These are phyloP conservation scores for Nymphicus hollandicus DNA, from an alignment of 2,113 vertebrate species.

Conservation along the genomic window DNA sequence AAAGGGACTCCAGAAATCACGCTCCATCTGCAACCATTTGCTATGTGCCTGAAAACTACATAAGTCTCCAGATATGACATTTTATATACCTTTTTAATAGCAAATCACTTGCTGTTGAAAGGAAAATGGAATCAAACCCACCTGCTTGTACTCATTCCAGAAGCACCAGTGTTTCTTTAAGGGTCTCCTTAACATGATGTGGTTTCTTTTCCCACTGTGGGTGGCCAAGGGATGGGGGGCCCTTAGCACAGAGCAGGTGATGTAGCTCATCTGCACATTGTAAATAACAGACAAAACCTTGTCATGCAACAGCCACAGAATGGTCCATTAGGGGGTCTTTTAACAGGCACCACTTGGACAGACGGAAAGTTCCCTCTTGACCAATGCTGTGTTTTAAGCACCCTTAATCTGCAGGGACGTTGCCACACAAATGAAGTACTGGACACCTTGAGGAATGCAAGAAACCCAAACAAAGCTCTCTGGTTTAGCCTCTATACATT, in stretches of 20 bases:
- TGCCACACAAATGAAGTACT: neutral
- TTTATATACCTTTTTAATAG: neutral
- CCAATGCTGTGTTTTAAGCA: neutral
- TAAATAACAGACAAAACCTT: neutral
- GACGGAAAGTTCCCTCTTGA: neutral
- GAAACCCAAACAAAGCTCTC: neutral
- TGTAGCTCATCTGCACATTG: neutral
- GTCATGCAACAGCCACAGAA: neutral
- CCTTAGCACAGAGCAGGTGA: neutral
- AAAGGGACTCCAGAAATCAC: neutral
- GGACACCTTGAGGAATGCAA: neutral
- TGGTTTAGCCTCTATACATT: neutral
- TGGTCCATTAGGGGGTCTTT: neutral
- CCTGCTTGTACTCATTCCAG: neutral
- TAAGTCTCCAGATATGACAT: neutral
- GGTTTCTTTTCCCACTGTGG: accelerated
- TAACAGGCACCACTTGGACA: neutral
- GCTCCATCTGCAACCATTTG: neutral
- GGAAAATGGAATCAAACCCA: neutral
- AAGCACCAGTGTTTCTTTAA: neutral
- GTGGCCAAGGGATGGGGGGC: neutral
- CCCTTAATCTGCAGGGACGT: neutral
- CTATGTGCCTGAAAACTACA: neutral
- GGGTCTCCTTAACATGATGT: neutral
- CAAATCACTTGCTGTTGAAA: neutral